phyloP scores from a whole-genome alignment of 2,888 invertebrate genomes.

The Dolichomitus sp. region DNA sequence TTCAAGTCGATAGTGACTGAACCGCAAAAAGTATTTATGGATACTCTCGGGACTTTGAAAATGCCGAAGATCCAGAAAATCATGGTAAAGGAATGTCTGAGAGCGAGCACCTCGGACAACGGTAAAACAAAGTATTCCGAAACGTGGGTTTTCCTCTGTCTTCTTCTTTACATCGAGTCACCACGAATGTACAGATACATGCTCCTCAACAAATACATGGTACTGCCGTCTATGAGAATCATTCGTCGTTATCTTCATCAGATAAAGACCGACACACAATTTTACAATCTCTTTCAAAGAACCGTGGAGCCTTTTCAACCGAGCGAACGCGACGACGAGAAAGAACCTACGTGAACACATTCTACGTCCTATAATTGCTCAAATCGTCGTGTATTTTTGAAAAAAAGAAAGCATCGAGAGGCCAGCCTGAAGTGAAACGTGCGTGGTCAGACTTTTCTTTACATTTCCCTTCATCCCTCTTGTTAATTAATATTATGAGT shows the following conservation, averaged over 20 bases:
- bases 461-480: background rate
- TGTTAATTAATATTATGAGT: slow-evolving; percentile 14
- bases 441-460: background rate
- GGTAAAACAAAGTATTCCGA: slow-evolving; percentile 72
- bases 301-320: slow-evolving; percentile 76
- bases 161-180: slow-evolving; percentile 77
- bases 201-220: slow-evolving; percentile 75
- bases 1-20: slow-evolving; percentile 54
- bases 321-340: slow-evolving; percentile 62
- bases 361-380: background rate
- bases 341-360: slow-evolving; percentile 64
- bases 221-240: slow-evolving; percentile 73
- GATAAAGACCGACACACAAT: slow-evolving; percentile 76
- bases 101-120: slow-evolving; percentile 68
- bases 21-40: slow-evolving; percentile 58
- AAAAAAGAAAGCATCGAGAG: slow-evolving; percentile 14
- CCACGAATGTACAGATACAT: slow-evolving; percentile 77
- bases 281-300: slow-evolving; percentile 76
- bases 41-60: slow-evolving; percentile 70
- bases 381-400: slow-evolving; percentile 21
- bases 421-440: background rate
- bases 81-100: slow-evolving; percentile 78
- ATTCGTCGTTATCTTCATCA: slow-evolving; percentile 75
- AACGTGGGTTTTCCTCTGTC: slow-evolving; percentile 77
- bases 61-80: slow-evolving; percentile 78